These are phyloP conservation scores for Drosophila baimaii DNA, from an alignment of 1,140 invertebrate genomes.

Conservation along the genomic window DNA sequence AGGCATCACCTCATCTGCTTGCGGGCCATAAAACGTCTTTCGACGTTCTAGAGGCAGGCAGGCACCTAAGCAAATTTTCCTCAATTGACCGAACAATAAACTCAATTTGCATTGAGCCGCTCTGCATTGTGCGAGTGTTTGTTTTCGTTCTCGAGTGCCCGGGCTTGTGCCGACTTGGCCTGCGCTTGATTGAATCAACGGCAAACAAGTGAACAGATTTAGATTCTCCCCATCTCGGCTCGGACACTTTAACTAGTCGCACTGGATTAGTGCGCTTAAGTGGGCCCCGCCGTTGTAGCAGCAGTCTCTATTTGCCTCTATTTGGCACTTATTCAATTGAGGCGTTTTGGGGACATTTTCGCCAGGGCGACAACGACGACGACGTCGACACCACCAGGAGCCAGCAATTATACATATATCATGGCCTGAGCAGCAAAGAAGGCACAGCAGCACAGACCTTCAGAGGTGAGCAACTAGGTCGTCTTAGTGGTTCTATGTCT, in stretches of 20 bases:
- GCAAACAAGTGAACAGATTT: conserved; percentile 63
- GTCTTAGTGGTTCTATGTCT: background rate
- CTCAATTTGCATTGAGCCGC: conserved; percentile 65
- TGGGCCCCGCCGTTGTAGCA: conserved; percentile 9
- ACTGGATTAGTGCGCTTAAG: conserved; percentile 45
- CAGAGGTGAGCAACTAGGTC: conserved; percentile 37
- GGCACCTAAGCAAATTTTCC: conserved; percentile 42
- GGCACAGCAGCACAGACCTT: conserved; percentile 50
- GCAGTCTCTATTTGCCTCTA: conserved; percentile 32
- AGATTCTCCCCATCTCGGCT: conserved; percentile 68
- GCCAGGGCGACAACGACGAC: background rate
- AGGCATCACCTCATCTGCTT: conserved; percentile 51
- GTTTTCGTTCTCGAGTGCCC: conserved; percentile 13
- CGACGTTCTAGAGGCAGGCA: conserved; percentile 27
- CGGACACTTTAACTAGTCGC: conserved; percentile 72
- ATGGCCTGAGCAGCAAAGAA: conserved; percentile 9
- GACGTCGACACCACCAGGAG: conserved; percentile 22
- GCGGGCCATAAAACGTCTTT: conserved; percentile 44
- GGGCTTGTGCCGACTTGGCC: conserved; percentile 17
- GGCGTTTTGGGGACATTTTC: conserved; percentile 33
- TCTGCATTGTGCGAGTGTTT: conserved; percentile 24
- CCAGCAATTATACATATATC: conserved; percentile 25
- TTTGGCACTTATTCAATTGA: conserved; percentile 73
- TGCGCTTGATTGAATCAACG: conserved; percentile 72
- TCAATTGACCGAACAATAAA: conserved; percentile 74